Evolutionary conservation across 2,888 invertebrate genomes (phyloP).

Genomic region (Laothoe populi): DNA sequence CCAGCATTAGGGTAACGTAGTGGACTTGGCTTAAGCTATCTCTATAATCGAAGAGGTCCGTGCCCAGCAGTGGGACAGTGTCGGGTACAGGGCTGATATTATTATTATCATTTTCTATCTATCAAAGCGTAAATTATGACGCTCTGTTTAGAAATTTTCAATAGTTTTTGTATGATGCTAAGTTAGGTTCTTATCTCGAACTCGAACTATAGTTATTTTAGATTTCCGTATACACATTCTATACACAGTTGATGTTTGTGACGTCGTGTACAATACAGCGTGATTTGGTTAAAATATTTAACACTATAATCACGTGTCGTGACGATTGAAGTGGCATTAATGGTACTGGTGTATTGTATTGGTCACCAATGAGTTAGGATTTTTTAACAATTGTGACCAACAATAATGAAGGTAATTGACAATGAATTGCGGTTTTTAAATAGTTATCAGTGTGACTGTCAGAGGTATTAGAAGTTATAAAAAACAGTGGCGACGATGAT

Average conservation of each 20-base stretch:
- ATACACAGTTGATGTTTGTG: neutral
- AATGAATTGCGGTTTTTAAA: neutral
- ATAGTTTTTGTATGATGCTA: neutral
- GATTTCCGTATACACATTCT: neutral
- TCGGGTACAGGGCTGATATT: too few relatives aligned
- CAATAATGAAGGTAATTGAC: neutral
- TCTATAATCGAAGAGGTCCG: too few relatives aligned
- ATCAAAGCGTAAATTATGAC: too few relatives aligned
- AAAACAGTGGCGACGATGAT: too few relatives aligned
- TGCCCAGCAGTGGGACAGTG: too few relatives aligned
- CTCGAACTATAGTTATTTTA: neutral
- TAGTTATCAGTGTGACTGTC: neutral
- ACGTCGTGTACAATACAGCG: slow-evolving; percentile 7
- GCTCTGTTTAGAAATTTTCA: too few relatives aligned
- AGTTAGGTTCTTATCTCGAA: too few relatives aligned
- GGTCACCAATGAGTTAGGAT: slow-evolving; percentile 1
- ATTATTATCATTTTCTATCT: too few relatives aligned
- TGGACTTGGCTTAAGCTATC: too few relatives aligned
- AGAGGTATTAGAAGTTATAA: too few relatives aligned
- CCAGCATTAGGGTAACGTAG: too few relatives aligned
- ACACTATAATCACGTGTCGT: slow-evolving; percentile 2
- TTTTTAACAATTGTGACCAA: neutral
- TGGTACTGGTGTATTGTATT: neutral
- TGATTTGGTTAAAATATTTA: neutral
- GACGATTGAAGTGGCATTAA: neutral